Percentiles rank a stretch among this genome's conserved stretches.
These are phyloP conservation scores for Panorpa germanica DNA, from an alignment of 2,888 invertebrate species.

Conservation along the genomic window DNA sequence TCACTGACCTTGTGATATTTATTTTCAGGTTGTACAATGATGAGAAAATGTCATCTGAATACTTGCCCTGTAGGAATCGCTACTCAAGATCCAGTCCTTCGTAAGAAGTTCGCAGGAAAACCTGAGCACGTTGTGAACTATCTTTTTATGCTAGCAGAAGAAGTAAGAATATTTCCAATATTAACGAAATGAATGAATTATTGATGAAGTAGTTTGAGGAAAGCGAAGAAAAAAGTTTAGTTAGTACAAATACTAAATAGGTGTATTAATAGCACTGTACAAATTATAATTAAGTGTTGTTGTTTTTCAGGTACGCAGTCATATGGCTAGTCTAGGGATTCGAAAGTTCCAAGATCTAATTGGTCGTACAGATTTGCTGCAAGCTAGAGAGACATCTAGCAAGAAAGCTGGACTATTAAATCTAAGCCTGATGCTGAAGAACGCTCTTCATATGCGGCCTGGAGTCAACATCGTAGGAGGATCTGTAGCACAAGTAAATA, in stretches of 20 bases:
- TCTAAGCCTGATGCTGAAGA: conserved; percentile 68
- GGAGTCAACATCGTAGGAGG: conserved; percentile 83
- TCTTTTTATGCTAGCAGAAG: conserved; percentile 94
- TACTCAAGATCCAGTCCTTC: conserved; percentile 88
- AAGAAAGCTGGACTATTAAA: conserved; percentile 74
- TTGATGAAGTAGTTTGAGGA: no score
- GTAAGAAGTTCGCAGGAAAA: conserved; percentile 93
- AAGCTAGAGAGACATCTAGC: conserved; percentile 45
- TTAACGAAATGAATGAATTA: no score
- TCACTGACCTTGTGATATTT: conserved; percentile 3
- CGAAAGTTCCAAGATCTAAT: conserved; percentile 76
- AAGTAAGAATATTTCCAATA: conserved; percentile 36
- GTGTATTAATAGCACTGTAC: no score
- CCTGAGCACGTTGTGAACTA: conserved; percentile 97
- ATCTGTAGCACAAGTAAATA: conserved; percentile 46
- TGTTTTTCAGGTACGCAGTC: conserved; percentile 47
- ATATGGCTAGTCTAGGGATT: conserved; percentile 85
- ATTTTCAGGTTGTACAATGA: conserved; percentile 83
- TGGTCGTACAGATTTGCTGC: conserved; percentile 77
- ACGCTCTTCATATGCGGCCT: conserved; percentile 77
- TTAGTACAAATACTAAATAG: no score
- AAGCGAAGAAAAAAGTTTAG: no score
- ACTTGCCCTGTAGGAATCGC: conserved; percentile 99
- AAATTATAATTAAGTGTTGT: background rate
- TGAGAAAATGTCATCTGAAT: conserved; percentile 98